Evolutionary conservation across 2,797 vertebrate genomes (phyloP).

Genomic region (Anguilla megastoma): DNA sequence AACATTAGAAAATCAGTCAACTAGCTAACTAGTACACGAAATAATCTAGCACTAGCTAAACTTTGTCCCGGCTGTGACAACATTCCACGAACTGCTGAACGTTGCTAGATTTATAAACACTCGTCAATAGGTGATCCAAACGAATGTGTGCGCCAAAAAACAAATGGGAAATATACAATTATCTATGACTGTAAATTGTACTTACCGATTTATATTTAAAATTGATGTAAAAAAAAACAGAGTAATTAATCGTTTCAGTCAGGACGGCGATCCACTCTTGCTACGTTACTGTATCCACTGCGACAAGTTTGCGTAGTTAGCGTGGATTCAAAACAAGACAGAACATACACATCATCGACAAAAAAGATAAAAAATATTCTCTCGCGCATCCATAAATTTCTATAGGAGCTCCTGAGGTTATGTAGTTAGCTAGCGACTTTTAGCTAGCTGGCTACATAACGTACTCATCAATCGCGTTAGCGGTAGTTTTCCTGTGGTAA

Average conservation of each 20-base stretch:
- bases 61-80: slow-evolving; percentile 10
- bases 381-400: neutral
- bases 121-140: neutral
- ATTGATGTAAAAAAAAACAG: neutral
- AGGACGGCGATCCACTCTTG: neutral
- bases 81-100: slow-evolving; percentile 14
- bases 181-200: neutral
- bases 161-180: neutral
- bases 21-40: neutral
- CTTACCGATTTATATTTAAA: slow-evolving; percentile 1
- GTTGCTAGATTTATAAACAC: neutral
- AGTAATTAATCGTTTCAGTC: neutral
- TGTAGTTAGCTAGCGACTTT: neutral
- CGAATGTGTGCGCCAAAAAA: neutral
- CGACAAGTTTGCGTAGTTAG: slow-evolving; percentile 70
- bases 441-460: neutral
- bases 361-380: slow-evolving; percentile 2
- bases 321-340: slow-evolving; percentile 19
- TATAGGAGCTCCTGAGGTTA: neutral
- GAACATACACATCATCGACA: slow-evolving; percentile 16
- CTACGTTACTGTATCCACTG: slow-evolving; percentile 59
- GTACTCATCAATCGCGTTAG: neutral
- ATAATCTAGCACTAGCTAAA: neutral
- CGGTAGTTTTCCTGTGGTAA: neutral
- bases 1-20: neutral